Base-by-base conservation (phyloP, 2,888 invertebrate genomes). In the Xiphydria camelus region DNA sequence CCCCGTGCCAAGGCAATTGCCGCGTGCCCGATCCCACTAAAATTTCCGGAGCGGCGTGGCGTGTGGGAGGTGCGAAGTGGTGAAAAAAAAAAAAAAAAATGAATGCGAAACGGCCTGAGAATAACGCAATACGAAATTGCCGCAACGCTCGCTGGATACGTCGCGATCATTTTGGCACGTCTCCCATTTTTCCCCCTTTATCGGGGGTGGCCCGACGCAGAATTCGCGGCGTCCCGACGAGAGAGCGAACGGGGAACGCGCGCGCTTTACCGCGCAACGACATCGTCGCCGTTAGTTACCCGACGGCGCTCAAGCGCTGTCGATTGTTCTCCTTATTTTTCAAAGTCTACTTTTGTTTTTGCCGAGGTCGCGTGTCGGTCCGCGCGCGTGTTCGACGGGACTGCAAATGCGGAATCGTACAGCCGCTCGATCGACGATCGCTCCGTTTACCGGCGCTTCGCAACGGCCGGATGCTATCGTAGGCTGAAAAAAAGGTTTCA, bases 111-210 rank as follows among this genome's bases (percentile, higher is more conserved):
- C 2, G 29, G 12, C n/a, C 9, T 7, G 12, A 12, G 29, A 29
- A 29, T 12, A 19, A 36, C 47, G 41, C 54, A 47, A 53, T 48
- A 45, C 59, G 53, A 57, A 59, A 59, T 58, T 61, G 61, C 55
- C 41, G 47, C 47, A 45, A 48, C 51, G 53, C 61, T 55, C 55
- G 47, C 46, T 55, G 58, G 55, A 61, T 55, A 49, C 51, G 53
- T 53, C 43, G 41, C 61, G 60, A 62, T 60, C 58, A 58, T 61
- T 61, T 61, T 62, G 61, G 62, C 60, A 49, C 33, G 19, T 52
- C 38, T 60, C 62, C 56, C 54, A 51, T 61, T 61, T 60, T 54
- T 56, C 44, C 54, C 51, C 51, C 43, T 62, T 60, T 62, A 61
- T 60, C 53, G 58, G 52, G 41, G 54, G 42, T 43, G 42, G 47